Evolutionary conservation across 2,113 vertebrate species (phyloP), one percentile per base, ranked within the genome.

Genomic region (Bubo blakistoni): DNA sequence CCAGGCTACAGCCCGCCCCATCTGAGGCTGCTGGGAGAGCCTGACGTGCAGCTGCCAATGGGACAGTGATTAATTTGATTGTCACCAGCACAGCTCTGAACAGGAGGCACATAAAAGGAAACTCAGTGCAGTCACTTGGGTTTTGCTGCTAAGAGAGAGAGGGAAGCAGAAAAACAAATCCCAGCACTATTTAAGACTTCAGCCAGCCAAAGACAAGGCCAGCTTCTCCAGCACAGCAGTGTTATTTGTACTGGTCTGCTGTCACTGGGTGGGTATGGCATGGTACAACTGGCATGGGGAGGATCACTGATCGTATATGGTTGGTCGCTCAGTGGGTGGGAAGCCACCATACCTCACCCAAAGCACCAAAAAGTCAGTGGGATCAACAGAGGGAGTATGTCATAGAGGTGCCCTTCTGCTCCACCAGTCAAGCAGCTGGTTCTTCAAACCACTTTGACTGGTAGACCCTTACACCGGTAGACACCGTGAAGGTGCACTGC

Each of bases 71-170:
- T 87, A 95, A 95, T 96, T 79, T 76, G 93, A 90, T 85, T 90
- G 96, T 94, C 92, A 92, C 54, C 84, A 90, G 78, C 81, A 85
- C 15, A 6, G 70, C 70, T 77, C 84, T 76, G 83, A 81, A 40
- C 44, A 73, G 74, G 62, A 95, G 85, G 82, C 67, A 96, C 87
- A 88, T 82, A 93, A 93, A 93, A 94, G 93, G 93, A 44, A 95
- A 89, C 36, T 42, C 44, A 14, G 24, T 8, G 40, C 61, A 72
- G 52, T 80, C 81, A 38, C 58, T 94, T 47, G 54, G 16, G 25
- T 42, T 92, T 86, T 94, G 87, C 85, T 93, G 81, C 90, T 88
- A 72, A 54, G 81, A 57, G 74, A 90, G n/a, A 1, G 1, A 86
- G 22, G 25, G 67, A 69, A 73, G 71, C 66, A 94, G 66, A 70